phyloP scores from a whole-genome alignment of 2,888 invertebrate genomes.

The Autographa gamma region DNA sequence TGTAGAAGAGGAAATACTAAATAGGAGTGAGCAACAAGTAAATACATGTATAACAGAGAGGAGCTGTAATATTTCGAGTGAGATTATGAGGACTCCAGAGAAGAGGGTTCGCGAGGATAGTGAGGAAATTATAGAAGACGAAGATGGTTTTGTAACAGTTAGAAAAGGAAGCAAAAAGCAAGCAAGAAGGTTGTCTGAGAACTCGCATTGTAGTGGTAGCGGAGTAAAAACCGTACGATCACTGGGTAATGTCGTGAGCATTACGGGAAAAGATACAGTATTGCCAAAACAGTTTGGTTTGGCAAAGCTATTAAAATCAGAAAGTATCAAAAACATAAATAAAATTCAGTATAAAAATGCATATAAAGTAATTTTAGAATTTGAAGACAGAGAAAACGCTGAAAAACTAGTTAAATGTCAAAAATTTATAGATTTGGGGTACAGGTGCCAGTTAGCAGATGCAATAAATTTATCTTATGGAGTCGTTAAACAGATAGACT shows the following conservation, averaged over 20 bases:
- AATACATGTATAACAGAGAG: neutral
- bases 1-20: neutral
- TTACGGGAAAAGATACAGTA: neutral
- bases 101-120: constrained; percentile 11
- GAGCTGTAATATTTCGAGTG: neutral
- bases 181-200: neutral
- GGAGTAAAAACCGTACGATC: no score
- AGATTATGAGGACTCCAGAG: neutral
- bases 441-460: neutral
- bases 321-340: neutral
- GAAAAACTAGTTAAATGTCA: constrained; percentile 5
- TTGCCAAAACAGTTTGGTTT: constrained; percentile 2
- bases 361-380: constrained; percentile 4
- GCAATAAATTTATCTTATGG: neutral
- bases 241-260: neutral
- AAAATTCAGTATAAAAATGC: constrained; percentile 7
- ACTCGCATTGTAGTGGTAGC: no score
- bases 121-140: constrained; percentile 13
- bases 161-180: constrained; percentile 3
- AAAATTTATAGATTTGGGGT: neutral
- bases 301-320: constrained; percentile 1
- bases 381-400: constrained; percentile 6
- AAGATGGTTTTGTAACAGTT: constrained; percentile 15
- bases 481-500: neutral
- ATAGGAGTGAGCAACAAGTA: neutral